A percentile compares a stretch with the other conserved stretches of the same genome.
phyloP scores from a whole-genome alignment of 2,888 invertebrate genomes.

The Phengaris alcon region DNA sequence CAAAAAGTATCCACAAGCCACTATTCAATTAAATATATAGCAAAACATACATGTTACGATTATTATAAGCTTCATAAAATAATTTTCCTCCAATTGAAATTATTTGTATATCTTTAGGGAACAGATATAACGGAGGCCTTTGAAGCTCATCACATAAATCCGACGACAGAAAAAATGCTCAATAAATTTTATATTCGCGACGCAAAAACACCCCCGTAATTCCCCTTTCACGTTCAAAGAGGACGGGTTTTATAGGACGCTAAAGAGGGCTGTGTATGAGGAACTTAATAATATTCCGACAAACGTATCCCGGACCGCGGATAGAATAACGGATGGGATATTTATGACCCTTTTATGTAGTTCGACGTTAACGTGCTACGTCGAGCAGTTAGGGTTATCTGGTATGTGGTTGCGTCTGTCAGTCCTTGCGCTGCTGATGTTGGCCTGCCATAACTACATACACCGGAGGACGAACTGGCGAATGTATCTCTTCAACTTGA shows the following conservation, averaged over 20 bases:
- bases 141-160: conserved; percentile 84
- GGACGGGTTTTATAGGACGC: conserved; percentile 85
- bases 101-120: conserved; percentile 65
- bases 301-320: conserved; percentile 52
- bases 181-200: conserved; percentile 80
- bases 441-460: conserved; percentile 87
- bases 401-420: conserved; percentile 75
- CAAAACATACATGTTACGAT: not conserved
- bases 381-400: conserved; percentile 47
- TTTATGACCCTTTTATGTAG: conserved; percentile 54
- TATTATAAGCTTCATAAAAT: conserved; percentile 15
- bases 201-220: conserved; percentile 81
- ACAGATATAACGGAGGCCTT: conserved; percentile 90
- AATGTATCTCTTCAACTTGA: conserved; percentile 87
- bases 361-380: conserved; percentile 49
- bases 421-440: conserved; percentile 78
- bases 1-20: not conserved
- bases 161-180: conserved; percentile 78
- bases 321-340: conserved; percentile 60
- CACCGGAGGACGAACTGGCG: conserved; percentile 87
- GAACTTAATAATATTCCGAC: conserved; percentile 76
- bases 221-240: conserved; percentile 86
- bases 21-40: not conserved
- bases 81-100: conserved; percentile 20
- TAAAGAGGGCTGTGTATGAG: conserved; percentile 80